phyloP scores from a whole-genome alignment of 2,113 vertebrate species.

The Raja brachyura region DNA sequence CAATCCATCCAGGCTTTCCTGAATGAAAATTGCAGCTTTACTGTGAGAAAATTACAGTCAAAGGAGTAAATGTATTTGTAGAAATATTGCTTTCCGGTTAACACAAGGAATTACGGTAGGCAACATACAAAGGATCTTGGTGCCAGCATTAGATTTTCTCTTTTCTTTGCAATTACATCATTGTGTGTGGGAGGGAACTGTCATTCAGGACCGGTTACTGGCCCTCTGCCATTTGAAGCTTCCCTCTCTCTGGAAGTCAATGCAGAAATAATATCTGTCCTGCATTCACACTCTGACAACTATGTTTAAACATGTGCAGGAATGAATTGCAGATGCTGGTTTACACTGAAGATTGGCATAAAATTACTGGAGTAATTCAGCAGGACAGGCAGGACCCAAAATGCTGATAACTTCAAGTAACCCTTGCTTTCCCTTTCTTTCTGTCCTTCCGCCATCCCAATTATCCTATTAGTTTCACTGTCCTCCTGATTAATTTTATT shows the following conservation, averaged over 20 bases:
- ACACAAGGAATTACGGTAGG: neutral
- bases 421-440: too few relatives aligned
- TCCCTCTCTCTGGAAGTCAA: neutral
- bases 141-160: neutral
- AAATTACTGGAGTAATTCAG: too few relatives aligned
- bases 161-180: neutral
- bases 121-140: neutral
- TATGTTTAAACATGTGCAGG: neutral
- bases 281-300: neutral
- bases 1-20: neutral
- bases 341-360: too few relatives aligned
- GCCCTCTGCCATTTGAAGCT: neutral
- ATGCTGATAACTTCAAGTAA: too few relatives aligned
- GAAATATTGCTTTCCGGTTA: neutral
- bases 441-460: too few relatives aligned
- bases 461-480: too few relatives aligned
- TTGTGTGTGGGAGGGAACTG: neutral
- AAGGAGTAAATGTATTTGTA: neutral
- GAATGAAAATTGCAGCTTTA: neutral
- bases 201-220: neutral
- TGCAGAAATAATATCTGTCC: neutral
- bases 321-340: too few relatives aligned
- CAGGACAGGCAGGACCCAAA: too few relatives aligned
- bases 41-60: too few relatives aligned
- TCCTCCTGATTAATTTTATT: too few relatives aligned